Evolutionary conservation across 92 coral and sea anemone species (phyloP), one percentile per base, ranked within the genome.

Genomic region (Galaxea fascicularis): DNA sequence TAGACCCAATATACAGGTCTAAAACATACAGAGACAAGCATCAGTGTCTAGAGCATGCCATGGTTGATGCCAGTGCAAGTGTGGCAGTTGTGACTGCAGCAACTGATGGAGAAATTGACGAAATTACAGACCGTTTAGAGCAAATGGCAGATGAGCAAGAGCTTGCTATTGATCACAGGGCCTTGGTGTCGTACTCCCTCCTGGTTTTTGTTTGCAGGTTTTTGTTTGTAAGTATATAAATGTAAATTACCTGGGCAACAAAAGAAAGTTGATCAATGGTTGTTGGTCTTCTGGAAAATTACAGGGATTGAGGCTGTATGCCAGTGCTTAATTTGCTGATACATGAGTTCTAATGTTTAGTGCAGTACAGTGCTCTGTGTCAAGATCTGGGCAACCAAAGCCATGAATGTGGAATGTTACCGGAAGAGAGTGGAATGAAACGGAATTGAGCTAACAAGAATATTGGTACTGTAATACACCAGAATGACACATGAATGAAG

Each of bases 141-240:
- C 30, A 73, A 18, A 27, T 83, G 45, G 87, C 78, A 56, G 87
- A 73, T 59, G 81, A 18, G 20, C 35, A 75, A 7, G 81, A 68
- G 35, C 56, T 71, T 4, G 20, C 16, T 0, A 56, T 83, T 21
- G 87, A 83, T 51, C 81, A 83, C 64, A 22, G 87, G 69, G 65
- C 87, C 5, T 58, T 83, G 27, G 51, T 65, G 22, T 72, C 78
- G 41, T 73, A 83, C 31, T 63, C 87, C 72, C 73, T 83, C 20
- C 74, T 83, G 0, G 71, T 83, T 35, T 83, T 73, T 47, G 47
- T 28, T 17, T 73, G 87, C 31, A 63, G 60, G 22, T 35, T 63
- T 80, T n/a, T n/a, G n/a, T n/a, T n/a, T n/a, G 87, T 83, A 31
- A 83, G 81, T 44, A 31, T 22, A 69, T 18, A 28, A 28, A 69